These are phyloP conservation scores for Rhinoraja longicauda DNA, from an alignment of 2,797 vertebrate genomes.

Conservation along the genomic window DNA sequence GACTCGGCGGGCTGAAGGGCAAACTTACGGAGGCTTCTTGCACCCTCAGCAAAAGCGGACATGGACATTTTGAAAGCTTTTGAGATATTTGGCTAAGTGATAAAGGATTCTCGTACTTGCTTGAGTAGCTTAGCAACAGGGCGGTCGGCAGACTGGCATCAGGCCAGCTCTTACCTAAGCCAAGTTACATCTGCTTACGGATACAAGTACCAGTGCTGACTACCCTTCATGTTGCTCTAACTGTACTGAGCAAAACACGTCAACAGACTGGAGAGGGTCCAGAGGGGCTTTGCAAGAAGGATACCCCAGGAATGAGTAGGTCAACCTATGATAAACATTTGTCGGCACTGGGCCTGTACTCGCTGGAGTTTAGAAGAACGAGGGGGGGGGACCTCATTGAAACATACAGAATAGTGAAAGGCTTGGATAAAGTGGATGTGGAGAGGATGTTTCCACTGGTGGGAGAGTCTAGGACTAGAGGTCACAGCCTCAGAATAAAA, in stretches of 20 bases:
- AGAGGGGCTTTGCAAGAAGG: too few relatives aligned
- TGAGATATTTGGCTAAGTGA: constrained; percentile 15
- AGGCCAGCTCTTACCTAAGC: background rate
- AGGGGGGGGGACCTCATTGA: too few relatives aligned
- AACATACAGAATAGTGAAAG: too few relatives aligned
- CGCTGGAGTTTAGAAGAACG: too few relatives aligned
- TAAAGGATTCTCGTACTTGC: constrained; percentile 9
- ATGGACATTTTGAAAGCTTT: background rate
- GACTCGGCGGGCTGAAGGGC: too few relatives aligned
- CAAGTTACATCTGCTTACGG: background rate
- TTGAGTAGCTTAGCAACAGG: constrained; percentile 22
- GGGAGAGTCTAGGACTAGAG: too few relatives aligned
- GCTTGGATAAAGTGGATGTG: too few relatives aligned
- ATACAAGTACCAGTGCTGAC: background rate
- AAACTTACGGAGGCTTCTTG: constrained; percentile 12
- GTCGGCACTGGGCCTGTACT: too few relatives aligned
- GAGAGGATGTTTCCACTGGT: too few relatives aligned
- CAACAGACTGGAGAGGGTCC: background rate
- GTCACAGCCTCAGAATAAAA: too few relatives aligned
- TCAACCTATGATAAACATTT: too few relatives aligned
- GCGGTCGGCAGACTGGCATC: background rate
- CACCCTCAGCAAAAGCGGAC: background rate
- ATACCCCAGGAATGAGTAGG: too few relatives aligned
- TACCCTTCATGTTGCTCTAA: background rate
- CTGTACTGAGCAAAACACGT: background rate